Evolutionary conservation across 1,140 invertebrate species (phyloP), one percentile per base, ranked within the genome.

Genomic region (Eueides isabella): DNA sequence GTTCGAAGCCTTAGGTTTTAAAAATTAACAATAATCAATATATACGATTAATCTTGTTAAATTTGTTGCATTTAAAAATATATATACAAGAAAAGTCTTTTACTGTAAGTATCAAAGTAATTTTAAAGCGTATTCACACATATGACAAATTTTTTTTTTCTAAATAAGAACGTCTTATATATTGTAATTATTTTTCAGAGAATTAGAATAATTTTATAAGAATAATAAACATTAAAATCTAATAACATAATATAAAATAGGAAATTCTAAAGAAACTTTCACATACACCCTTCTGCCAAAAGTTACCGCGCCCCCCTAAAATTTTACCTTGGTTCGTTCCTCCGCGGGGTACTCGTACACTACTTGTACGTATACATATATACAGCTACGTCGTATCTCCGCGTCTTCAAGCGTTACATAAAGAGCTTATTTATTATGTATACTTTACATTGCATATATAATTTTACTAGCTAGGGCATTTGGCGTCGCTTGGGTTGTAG

Each of bases 311-410:
- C 76, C 83, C 72, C 82, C 84, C 83, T 82, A 81, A 85, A 88
- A 87, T 90, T 88, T 88, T 88, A 88, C 85, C 83, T 88, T 86
- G 79, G 79, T 80, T 85, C 80, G 75, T 80, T 84, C 78, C 78
- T 75, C 67, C 73, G 73, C 74, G 75, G 76, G 79, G 77, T 62
- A 29, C 12, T 62, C 41, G 41, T 44, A 44, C 12, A 38, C 41
- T 44, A 44, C 41, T n/a, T 80, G 75, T 79, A 83, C 80, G 76
- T 85, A 87, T 76, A 81, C 81, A 81, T 80, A 81, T 84, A 85
- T 85, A 79, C 77, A 80, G 64, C 77, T 79, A 69, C 70, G 70
- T 71, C 80, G 79, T 80, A 80, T 82, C 79, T 76, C 78, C 78
- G 78, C 74, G 74, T 73, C 70, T 79, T 38, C 71, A 75, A 76